Evolutionary conservation across 2,113 vertebrate species (phyloP).

Genomic region (Archilochus colubris): DNA sequence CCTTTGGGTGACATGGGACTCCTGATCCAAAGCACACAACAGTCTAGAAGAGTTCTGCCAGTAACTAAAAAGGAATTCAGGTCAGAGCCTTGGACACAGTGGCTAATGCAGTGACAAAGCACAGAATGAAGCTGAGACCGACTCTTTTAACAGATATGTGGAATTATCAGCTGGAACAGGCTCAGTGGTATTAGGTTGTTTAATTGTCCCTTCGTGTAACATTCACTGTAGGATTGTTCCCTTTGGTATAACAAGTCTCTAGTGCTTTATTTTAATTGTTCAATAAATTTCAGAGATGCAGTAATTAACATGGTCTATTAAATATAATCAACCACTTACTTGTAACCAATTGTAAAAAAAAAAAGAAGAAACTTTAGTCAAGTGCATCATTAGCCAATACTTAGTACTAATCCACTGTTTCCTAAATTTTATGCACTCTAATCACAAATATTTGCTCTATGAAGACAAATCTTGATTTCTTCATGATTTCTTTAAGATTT

Average conservation of each 20-base stretch:
- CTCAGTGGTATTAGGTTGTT: neutral
- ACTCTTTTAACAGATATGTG: neutral
- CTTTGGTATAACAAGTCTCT: neutral
- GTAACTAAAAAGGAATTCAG: neutral
- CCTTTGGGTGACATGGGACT: neutral
- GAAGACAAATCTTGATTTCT: neutral
- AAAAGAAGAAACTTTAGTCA: neutral
- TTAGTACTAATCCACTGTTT: neutral
- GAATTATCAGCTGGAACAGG: neutral
- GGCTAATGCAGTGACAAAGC: neutral
- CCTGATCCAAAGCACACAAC: neutral
- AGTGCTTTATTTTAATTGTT: constrained; percentile 31
- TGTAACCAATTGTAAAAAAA: neutral
- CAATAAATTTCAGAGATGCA: neutral
- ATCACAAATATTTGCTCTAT: neutral
- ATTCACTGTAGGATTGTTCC: neutral
- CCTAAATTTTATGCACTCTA: neutral
- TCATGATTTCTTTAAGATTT: neutral
- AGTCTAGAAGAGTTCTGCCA: neutral
- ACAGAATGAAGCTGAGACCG: neutral
- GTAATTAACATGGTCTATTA: constrained; percentile 41
- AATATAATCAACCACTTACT: constrained; percentile 15
- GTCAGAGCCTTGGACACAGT: neutral
- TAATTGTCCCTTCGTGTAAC: neutral
- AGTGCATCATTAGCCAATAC: neutral